Percentiles rank a stretch among this genome's conserved stretches.
Evolutionary conservation across 2,888 invertebrate species (phyloP).

Genomic region (Hyposoter dolosus): DNA sequence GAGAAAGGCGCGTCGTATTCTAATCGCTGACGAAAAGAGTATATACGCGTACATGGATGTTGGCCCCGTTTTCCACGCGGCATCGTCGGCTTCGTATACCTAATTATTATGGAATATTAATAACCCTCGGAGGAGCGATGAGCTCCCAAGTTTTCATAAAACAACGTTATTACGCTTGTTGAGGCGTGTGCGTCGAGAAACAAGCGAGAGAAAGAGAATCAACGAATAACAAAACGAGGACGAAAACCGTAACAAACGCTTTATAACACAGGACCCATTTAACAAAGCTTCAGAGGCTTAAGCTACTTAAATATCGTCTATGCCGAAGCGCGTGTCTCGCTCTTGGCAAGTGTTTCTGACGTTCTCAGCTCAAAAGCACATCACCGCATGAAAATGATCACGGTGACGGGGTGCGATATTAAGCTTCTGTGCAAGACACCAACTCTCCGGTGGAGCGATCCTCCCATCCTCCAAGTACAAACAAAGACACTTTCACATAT

Average conservation of each 20-base stretch:
- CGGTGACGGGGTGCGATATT: slow-evolving; percentile 35
- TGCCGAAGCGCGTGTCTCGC: slow-evolving; percentile 1
- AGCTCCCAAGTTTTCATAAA: slow-evolving; percentile 6
- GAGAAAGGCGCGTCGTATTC: neutral
- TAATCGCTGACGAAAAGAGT: neutral
- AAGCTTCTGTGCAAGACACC: slow-evolving; percentile 34
- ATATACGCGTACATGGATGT: neutral
- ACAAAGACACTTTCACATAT: slow-evolving; percentile 5
- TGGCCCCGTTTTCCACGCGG: neutral
- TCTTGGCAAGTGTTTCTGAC: slow-evolving; percentile 23
- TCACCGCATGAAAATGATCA: slow-evolving; percentile 49
- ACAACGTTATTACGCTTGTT: slow-evolving; percentile 17
- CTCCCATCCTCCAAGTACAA: neutral
- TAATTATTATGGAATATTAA: slow-evolving; percentile 39
- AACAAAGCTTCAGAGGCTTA: slow-evolving; percentile 26
- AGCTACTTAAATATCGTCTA: slow-evolving; percentile 35
- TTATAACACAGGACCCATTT: slow-evolving; percentile 2
- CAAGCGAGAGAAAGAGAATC: slow-evolving; percentile 21
- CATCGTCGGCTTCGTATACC: neutral
- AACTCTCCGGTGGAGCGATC: neutral
- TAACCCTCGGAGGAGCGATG: slow-evolving; percentile 19
- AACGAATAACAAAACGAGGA: slow-evolving; percentile 3
- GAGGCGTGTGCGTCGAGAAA: neutral
- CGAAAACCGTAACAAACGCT: slow-evolving; percentile 29
- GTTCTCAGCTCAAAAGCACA: slow-evolving; percentile 52